A percentile compares a stretch with the other conserved stretches of the same genome.
Conservation (phyloP, 2,888 invertebrate species). For the Plebejus anna region DNA sequence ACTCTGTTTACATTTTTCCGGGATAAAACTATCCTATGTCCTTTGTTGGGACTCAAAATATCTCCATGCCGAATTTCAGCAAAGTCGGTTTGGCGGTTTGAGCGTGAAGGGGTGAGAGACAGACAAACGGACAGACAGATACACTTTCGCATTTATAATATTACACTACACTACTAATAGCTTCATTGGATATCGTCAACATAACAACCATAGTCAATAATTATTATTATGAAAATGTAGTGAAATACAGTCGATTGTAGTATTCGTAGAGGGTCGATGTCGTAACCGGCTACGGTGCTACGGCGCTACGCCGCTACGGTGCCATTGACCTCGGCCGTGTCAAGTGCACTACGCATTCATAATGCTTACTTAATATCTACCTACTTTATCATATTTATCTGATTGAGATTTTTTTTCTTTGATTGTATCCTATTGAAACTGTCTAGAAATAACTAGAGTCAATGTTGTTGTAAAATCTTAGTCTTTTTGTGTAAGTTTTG, state of each 20-base stretch:
- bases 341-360: conserved; percentile 59
- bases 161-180: not conserved
- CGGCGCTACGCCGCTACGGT: conserved; percentile 43
- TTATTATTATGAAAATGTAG: not conserved
- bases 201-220: not conserved
- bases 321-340: conserved; percentile 62
- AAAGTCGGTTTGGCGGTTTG: too few species aligned
- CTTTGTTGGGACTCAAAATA: too few species aligned
- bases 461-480: too few species aligned
- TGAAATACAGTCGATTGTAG: conserved; percentile 1
- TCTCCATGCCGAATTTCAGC: too few species aligned
- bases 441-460: not conserved
- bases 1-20: too few species aligned
- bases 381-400: conserved; percentile 19
- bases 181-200: not conserved
- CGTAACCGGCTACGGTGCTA: conserved; percentile 40
- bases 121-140: too few species aligned
- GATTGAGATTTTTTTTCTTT: conserved; percentile 5
- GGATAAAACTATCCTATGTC: too few species aligned
- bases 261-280: conserved; percentile 31
- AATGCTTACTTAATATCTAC: conserved; percentile 30
- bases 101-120: too few species aligned
- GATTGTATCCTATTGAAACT: not conserved
- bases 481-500: too few species aligned
- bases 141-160: too few species aligned